These are phyloP conservation scores for Thrips palmi DNA, from an alignment of 1,140 invertebrate species.

Conservation along the genomic window DNA sequence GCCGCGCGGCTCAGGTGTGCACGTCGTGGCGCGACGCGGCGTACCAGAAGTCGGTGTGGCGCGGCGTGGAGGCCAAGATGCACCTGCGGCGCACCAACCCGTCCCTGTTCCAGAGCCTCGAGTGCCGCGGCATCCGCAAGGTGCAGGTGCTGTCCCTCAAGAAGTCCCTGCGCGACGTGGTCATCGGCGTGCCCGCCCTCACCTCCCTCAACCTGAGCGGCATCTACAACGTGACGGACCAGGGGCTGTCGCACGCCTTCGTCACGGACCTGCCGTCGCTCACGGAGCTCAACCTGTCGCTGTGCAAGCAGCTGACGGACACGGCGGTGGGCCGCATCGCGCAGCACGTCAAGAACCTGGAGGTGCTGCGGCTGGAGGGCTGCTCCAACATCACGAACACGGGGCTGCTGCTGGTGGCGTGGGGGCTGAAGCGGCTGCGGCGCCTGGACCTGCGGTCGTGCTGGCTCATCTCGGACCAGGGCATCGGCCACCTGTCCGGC, in stretches of 20 bases:
- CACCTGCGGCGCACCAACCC: constrained; percentile 69
- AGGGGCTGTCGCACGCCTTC: constrained; percentile 65
- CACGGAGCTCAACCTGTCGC: constrained; percentile 63
- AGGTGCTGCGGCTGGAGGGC: constrained; percentile 72
- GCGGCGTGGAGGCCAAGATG: constrained; percentile 75
- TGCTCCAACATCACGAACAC: constrained; percentile 80
- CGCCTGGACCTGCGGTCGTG: constrained; percentile 76
- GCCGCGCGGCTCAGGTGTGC: constrained; percentile 79
- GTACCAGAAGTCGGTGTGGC: constrained; percentile 81
- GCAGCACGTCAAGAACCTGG: constrained; percentile 68
- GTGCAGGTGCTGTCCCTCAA: constrained; percentile 77
- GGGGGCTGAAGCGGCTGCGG: constrained; percentile 66
- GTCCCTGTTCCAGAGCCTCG: constrained; percentile 67
- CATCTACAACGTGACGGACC: constrained; percentile 77
- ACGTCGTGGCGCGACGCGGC: constrained; percentile 76
- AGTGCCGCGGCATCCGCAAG: constrained; percentile 66
- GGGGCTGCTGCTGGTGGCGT: constrained; percentile 65
- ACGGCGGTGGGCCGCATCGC: constrained; percentile 63
- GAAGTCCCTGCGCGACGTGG: constrained; percentile 67
- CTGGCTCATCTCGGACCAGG: constrained; percentile 76
- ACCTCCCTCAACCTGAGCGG: constrained; percentile 79
- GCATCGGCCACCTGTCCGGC: constrained; percentile 71
- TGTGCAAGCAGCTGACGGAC: constrained; percentile 91
- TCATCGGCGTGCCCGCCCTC: constrained; percentile 67
- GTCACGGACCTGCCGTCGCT: constrained; percentile 49